Evolutionary conservation across 2,113 vertebrate species (phyloP).

Genomic region (Calidris pugnax): DNA sequence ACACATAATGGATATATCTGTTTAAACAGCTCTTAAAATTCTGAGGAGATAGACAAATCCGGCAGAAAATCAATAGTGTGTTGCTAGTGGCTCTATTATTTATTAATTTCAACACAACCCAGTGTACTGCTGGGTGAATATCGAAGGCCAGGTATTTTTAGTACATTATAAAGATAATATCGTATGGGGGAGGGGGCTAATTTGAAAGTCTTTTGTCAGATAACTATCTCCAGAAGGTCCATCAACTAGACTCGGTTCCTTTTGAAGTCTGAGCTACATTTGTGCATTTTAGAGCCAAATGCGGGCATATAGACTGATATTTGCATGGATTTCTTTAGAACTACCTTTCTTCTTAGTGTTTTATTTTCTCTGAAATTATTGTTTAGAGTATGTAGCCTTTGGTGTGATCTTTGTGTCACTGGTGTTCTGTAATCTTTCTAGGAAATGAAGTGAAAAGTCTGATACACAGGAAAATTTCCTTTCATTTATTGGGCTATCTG

Average conservation of each 20-base stretch:
- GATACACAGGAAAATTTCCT: background rate
- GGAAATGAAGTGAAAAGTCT: conserved; percentile 40
- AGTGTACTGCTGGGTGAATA: conserved; percentile 6
- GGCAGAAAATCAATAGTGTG: conserved; percentile 52
- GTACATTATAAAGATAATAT: background rate
- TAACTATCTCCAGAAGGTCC: background rate
- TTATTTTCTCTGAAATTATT: conserved; percentile 9
- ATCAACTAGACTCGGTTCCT: background rate
- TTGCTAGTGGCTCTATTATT: conserved; percentile 53
- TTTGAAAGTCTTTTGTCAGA: conserved; percentile 4
- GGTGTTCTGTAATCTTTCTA: conserved; percentile 11
- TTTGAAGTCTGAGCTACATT: background rate
- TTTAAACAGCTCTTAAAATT: conserved; percentile 66
- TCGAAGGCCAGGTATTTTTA: background rate
- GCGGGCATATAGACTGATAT: background rate
- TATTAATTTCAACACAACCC: conserved; percentile 51
- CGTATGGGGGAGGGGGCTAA: background rate
- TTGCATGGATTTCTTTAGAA: background rate
- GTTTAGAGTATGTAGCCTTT: background rate
- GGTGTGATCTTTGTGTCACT: background rate
- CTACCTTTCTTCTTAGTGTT: background rate
- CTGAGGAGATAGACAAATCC: conserved; percentile 47
- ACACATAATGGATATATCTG: conserved; percentile 57
- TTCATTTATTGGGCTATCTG: background rate
- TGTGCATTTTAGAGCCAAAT: background rate